Evolutionary conservation across 2,888 invertebrate genomes (phyloP), one percentile per base, ranked within the genome.

Genomic region (Thyatira batis): DNA sequence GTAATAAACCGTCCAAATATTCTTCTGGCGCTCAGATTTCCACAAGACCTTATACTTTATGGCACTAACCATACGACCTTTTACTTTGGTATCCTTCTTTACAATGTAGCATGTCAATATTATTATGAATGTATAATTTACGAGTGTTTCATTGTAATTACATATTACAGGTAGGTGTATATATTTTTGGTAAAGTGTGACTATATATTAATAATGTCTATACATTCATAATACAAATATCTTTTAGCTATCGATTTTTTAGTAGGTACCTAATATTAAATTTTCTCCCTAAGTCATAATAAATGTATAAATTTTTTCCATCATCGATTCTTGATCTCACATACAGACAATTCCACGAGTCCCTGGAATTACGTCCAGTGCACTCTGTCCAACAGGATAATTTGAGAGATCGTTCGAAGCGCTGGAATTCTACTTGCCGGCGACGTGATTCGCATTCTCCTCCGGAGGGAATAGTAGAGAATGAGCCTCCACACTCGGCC

Each of bases 381-480:
- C 63, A 67, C 69, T 67, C 61, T 67, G 71, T 66, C 69, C 65
- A 64, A 55, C 65, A 64, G 64, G 73, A 76, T 76, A 77, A 76
- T 78, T 80, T 76, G 69, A 73, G 72, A 73, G 73, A 76, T 73
- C 69, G 74, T 65, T 66, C 54, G 69, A 67, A 71, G 71, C 69
- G 60, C 59, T 61, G 62, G 76, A 70, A 79, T 78, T 76, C 76
- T 71, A 72, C 66, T 64, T 65, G 64, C 69, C 58, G 57, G 66
- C 67, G 60, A 80, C 82, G 81, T 82, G 82, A 81, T 81, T 82
- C 81, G 76, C 77, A 82, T 82, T 81, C 78, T 65, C 62, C 53
- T 55, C 74, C 57, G 60, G 53, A 62, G 73, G 63, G 78, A 71
- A 73, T 69, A 66, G 66, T 63, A 63, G 66, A 64, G 66, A 70